phyloP scores from a whole-genome alignment of 2,113 vertebrate genomes.

The Psephotus haematonotus region DNA sequence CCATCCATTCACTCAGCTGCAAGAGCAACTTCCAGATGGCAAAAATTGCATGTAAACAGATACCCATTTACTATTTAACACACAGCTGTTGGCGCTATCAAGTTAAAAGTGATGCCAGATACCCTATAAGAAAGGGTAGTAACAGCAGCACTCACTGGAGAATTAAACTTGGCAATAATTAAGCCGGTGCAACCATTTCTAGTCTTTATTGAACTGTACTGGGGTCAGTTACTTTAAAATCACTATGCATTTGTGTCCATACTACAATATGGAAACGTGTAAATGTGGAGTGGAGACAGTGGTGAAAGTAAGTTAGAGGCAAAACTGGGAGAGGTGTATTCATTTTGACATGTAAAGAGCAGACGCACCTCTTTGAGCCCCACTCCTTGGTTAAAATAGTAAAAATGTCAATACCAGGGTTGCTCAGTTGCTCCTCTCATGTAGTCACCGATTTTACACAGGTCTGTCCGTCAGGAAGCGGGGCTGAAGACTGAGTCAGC shows the following conservation, averaged over 20 bases:
- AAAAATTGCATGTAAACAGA: not conserved
- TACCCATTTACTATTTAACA: not conserved
- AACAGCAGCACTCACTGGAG: not conserved
- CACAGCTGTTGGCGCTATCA: not conserved
- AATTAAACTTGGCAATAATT: not conserved
- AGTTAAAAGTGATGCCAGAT: not conserved
- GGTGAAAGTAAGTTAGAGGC: not conserved
- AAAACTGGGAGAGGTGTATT: not conserved
- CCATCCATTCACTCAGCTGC: not conserved
- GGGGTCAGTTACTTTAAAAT: not conserved
- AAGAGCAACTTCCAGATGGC: not conserved
- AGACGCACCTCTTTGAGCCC: not conserved
- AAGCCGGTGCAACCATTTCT: not conserved
- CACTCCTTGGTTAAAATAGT: not conserved
- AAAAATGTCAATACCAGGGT: not conserved
- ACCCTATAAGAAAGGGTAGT: not conserved
- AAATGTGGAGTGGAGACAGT: not conserved
- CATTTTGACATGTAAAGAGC: not conserved
- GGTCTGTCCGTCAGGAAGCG: not conserved
- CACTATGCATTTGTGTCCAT: not conserved
- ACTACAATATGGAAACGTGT: not conserved
- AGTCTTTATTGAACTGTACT: not conserved
- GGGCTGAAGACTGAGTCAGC: not conserved
- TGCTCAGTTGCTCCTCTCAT: not conserved
- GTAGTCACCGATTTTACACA: not conserved